These are phyloP conservation scores for Aegotheles bennettii DNA, from an alignment of 2,113 vertebrate genomes.

Conservation along the genomic window DNA sequence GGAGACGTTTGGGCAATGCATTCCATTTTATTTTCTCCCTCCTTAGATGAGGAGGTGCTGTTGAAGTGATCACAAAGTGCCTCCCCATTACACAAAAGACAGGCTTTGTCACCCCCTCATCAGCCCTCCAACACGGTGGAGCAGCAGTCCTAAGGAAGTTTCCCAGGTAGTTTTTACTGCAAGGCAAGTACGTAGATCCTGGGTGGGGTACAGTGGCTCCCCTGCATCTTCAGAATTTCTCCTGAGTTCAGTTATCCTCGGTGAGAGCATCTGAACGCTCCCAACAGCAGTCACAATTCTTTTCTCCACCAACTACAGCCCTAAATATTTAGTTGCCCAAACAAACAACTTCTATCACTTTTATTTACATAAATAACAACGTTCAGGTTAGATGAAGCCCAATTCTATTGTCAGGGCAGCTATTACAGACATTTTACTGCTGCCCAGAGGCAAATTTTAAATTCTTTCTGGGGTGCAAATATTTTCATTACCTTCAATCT, in stretches of 20 bases:
- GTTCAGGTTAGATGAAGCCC: background rate
- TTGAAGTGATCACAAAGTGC: background rate
- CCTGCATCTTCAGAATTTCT: background rate
- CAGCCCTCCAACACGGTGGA: background rate
- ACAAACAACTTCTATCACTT: background rate
- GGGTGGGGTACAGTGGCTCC: background rate
- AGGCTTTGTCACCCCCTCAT: background rate
- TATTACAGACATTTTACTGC: background rate
- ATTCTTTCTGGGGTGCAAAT: background rate
- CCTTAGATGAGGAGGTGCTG: background rate
- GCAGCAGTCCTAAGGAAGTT: background rate
- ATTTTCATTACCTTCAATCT: background rate
- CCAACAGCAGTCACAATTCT: background rate
- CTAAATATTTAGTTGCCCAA: background rate
- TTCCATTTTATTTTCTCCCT: background rate
- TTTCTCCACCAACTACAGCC: background rate
- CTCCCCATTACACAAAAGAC: background rate
- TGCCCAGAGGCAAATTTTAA: background rate
- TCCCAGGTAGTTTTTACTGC: background rate
- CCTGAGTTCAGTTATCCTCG: background rate
- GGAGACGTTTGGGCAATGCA: background rate
- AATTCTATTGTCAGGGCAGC: background rate
- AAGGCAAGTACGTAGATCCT: background rate
- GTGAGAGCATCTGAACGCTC: background rate
- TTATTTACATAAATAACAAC: background rate